Evolutionary conservation across 2,888 invertebrate species (phyloP), one percentile per base, ranked within the genome.

Genomic region (Synergus gifuensis): DNA sequence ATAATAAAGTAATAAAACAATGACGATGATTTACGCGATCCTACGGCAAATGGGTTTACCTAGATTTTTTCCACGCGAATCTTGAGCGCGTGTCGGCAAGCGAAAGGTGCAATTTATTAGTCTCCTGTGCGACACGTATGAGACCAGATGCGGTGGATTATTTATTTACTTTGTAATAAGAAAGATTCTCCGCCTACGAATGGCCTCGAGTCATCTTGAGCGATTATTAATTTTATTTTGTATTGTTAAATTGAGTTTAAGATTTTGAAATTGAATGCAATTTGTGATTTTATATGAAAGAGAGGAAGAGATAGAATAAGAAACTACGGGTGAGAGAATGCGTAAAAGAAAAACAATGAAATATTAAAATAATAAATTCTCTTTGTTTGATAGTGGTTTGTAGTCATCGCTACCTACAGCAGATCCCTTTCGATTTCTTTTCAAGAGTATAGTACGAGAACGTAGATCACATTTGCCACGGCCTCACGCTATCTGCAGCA

Each of bases 391-490:
- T 80, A 69, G 78, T 77, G 28, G 80, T 80, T 80, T 54, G 62
- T 42, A 80, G 46, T 54, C 77, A 40, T 84, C 78, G 79, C 83
- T 86, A 82, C 84, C 82, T 82, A 85, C 83, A 84, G 84, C 84
- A 82, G 81, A 78, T 78, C 76, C 76, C 81, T 80, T 77, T 77
- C 80, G 76, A 81, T 84, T 84, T 84, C 82, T 86, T 84, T 79
- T 18, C 69, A 49, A 76, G 77, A 81, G 78, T 80, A 66, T 78
- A 80, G 81, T 86, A 79, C 84, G 84, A 77, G 86, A 88, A 85
- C 88, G 86, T 86, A 87, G 86, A 89, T 89, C 87, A 88, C 85
- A 89, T 89, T 89, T 85, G 87, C 85, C 83, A 88, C 86, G 87
- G 86, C 79, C 82, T 63, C 86, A 86, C 84, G 85, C 82, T 85